Evolutionary conservation across 2,797 vertebrate species (phyloP).

Genomic region (Tangara arthus): DNA sequence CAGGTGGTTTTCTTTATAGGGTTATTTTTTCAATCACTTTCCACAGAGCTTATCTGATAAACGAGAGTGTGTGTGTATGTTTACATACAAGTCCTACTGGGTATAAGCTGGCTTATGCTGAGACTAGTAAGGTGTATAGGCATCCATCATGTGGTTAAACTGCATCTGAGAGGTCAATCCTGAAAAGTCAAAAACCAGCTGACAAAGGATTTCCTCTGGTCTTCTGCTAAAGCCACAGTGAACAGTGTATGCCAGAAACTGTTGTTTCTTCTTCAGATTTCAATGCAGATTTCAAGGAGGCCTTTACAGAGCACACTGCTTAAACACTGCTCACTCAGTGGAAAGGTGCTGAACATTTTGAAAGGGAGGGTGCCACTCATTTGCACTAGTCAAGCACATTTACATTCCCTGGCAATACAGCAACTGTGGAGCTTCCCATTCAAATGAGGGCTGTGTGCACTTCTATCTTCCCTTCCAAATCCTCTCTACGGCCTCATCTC

Average conservation of each 20-base stretch:
- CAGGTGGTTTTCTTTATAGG: not conserved
- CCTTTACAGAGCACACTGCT: not conserved
- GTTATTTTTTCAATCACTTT: not conserved
- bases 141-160: not conserved
- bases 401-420: not conserved
- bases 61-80: accelerated
- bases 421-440: not conserved
- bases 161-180: not conserved
- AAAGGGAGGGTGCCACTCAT: not conserved
- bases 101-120: not conserved
- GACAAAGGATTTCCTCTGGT: not conserved
- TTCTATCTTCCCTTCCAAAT: not conserved
- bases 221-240: not conserved
- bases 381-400: not conserved
- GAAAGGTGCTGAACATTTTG: not conserved
- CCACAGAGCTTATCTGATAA: not conserved
- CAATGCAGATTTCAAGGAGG: not conserved
- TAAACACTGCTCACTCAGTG: not conserved
- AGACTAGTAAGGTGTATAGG: not conserved
- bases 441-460: not conserved
- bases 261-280: not conserved
- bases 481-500: not conserved
- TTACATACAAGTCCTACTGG: not conserved
- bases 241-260: not conserved
- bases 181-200: not conserved